These are phyloP conservation scores for Ricordea florida DNA, from an alignment of 92 coral and sea anemone genomes.

Conservation along the genomic window DNA sequence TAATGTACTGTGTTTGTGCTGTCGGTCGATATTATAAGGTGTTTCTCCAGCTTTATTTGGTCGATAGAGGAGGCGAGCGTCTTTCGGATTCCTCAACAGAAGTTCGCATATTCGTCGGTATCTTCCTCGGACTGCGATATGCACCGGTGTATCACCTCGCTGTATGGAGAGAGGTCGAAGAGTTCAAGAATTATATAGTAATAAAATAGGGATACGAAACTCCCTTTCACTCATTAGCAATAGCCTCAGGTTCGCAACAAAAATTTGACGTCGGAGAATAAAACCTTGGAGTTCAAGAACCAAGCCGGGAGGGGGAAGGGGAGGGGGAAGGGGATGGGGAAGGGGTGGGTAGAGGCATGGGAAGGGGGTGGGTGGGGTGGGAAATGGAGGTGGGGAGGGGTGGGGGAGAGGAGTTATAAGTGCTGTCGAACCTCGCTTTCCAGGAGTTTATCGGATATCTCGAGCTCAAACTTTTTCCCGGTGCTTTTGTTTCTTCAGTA, in stretches of 20 bases:
- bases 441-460: too few species aligned
- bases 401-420: too few species aligned
- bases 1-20: conserved; percentile 88
- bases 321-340: not conserved
- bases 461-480: too few species aligned
- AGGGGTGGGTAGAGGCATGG: not conserved
- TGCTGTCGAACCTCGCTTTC: too few species aligned
- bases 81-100: conserved; percentile 88
- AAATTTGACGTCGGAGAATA: too few species aligned
- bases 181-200: not conserved
- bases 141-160: conserved; percentile 97
- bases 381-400: too few species aligned
- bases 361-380: too few species aligned
- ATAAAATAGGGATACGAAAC: not conserved
- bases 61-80: conserved; percentile 92
- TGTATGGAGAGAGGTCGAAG: conserved; percentile 11
- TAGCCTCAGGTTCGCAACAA: not conserved
- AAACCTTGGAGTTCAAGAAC: too few species aligned
- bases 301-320: not conserved
- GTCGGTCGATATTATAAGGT: conserved; percentile 94
- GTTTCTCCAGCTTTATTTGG: conserved; percentile 97
- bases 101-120: conserved; percentile 91
- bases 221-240: not conserved
- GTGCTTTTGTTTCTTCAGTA: too few species aligned
- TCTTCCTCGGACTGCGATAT: conserved; percentile 92